Evolutionary conservation across 2,888 invertebrate genomes (phyloP).

Genomic region (Nesidiocoris tenuis): DNA sequence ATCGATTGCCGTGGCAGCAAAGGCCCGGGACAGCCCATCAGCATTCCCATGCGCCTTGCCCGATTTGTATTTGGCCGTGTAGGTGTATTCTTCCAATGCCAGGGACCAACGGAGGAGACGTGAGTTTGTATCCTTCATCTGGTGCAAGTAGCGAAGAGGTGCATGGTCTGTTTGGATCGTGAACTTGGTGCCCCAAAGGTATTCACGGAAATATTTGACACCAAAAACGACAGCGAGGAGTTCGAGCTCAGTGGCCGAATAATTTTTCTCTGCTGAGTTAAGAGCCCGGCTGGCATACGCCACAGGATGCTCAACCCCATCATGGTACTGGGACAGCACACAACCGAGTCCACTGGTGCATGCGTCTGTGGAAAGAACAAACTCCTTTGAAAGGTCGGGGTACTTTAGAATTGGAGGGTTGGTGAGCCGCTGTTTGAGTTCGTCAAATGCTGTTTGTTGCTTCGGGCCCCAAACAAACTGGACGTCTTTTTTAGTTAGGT

Average conservation of each 20-base stretch:
- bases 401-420: not conserved
- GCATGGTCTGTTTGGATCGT: slow-evolving; percentile 3
- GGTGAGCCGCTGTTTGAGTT: not conserved
- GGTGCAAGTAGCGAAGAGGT: not conserved
- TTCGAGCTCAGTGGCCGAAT: slow-evolving; percentile 1
- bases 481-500: not conserved
- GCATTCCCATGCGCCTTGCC: not conserved
- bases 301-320: slow-evolving; percentile 1
- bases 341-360: not conserved
- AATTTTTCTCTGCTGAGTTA: slow-evolving; percentile 1
- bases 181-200: slow-evolving; percentile 1
- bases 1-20: no score
- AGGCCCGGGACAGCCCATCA: not conserved
- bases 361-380: not conserved
- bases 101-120: not conserved
- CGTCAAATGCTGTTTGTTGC: not conserved
- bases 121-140: not conserved
- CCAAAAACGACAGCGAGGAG: slow-evolving; percentile 11
- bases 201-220: not conserved
- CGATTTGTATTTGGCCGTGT: not conserved
- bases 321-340: not conserved
- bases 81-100: not conserved
- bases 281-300: not conserved
- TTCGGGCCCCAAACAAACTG: not conserved
- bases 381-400: not conserved